A percentile compares a stretch with the other conserved stretches of the same genome.
Conservation (phyloP, 1,140 invertebrate species). For the Drosophila nasuta region DNA sequence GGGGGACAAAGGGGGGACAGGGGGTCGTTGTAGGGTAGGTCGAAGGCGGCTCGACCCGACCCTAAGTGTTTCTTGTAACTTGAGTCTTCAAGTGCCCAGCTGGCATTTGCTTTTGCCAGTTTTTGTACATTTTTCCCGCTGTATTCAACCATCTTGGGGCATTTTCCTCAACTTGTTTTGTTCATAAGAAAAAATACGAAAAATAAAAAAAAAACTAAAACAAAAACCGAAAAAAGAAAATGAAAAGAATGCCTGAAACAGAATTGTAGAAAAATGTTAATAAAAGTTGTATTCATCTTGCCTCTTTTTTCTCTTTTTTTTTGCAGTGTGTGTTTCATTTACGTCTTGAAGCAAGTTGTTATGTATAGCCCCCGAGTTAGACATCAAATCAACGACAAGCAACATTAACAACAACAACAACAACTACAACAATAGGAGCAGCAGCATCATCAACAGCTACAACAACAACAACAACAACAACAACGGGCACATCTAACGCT, state of each 20-base stretch:
- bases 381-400: slow-evolving; percentile 49
- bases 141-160: slow-evolving; percentile 10
- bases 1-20: background rate
- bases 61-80: slow-evolving; percentile 82
- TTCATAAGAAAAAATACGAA: slow-evolving; percentile 51
- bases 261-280: slow-evolving; percentile 58
- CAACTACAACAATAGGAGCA: slow-evolving; percentile 14
- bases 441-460: slow-evolving; percentile 33
- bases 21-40: slow-evolving; percentile 23
- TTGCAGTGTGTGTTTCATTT: slow-evolving; percentile 79
- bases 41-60: slow-evolving; percentile 55
- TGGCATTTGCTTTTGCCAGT: slow-evolving; percentile 77
- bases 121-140: slow-evolving; percentile 56
- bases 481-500: slow-evolving; percentile 81
- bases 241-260: slow-evolving; percentile 29
- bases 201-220: slow-evolving; percentile 48
- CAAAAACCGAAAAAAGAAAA: slow-evolving; percentile 19
- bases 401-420: slow-evolving; percentile 38
- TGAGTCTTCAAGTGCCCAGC: slow-evolving; percentile 79
- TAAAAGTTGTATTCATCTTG: slow-evolving; percentile 50
- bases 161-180: slow-evolving; percentile 65
- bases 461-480: slow-evolving; percentile 43
- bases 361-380: slow-evolving; percentile 46
- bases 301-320: slow-evolving; percentile 19
- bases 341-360: slow-evolving; percentile 61